phyloP scores from a whole-genome alignment of 2,888 invertebrate species.

The Cosmopolites sordidus region DNA sequence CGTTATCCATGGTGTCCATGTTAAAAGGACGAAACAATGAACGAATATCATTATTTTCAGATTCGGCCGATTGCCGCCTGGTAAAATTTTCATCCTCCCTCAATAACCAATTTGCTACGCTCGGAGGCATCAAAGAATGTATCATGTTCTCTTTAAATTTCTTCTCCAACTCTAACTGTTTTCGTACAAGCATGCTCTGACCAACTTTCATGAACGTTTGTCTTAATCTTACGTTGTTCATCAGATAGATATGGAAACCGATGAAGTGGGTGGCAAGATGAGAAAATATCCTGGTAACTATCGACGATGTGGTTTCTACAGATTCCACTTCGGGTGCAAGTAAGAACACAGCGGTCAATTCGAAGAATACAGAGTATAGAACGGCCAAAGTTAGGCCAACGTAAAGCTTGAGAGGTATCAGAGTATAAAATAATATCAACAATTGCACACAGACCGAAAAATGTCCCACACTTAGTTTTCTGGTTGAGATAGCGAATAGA shows the following conservation, averaged over 20 bases:
- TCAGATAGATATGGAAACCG: slow-evolving; percentile 87
- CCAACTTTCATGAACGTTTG: slow-evolving; percentile 97
- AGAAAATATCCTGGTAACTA: slow-evolving; percentile 69
- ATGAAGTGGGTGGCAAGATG: slow-evolving; percentile 89
- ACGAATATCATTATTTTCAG: slow-evolving; percentile 62
- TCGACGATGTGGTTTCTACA: slow-evolving; percentile 25
- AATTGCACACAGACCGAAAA: slow-evolving; percentile 83
- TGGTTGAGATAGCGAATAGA: slow-evolving; percentile 56
- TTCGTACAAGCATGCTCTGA: slow-evolving; percentile 82
- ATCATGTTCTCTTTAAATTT: slow-evolving; percentile 96
- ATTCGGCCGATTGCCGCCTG: slow-evolving; percentile 53
- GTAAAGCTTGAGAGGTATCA: slow-evolving; percentile 87
- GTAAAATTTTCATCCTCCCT: slow-evolving; percentile 64
- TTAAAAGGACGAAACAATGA: slow-evolving; percentile 92
- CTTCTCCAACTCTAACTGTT: slow-evolving; percentile 89
- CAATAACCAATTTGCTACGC: slow-evolving; percentile 81
- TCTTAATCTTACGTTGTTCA: slow-evolving; percentile 88
- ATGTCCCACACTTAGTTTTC: slow-evolving; percentile 63
- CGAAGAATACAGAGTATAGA: slow-evolving; percentile 80
- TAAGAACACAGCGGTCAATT: slow-evolving; percentile 59
- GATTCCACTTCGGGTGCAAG: slow-evolving; percentile 20
- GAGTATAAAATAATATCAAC: slow-evolving; percentile 85
- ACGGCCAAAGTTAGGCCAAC: slow-evolving; percentile 75
- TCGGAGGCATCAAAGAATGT: slow-evolving; percentile 95
- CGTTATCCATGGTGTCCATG: slow-evolving; percentile 94